Evolutionary conservation across 2,113 vertebrate genomes (phyloP).

Genomic region (Nothoprocta perdicaria): DNA sequence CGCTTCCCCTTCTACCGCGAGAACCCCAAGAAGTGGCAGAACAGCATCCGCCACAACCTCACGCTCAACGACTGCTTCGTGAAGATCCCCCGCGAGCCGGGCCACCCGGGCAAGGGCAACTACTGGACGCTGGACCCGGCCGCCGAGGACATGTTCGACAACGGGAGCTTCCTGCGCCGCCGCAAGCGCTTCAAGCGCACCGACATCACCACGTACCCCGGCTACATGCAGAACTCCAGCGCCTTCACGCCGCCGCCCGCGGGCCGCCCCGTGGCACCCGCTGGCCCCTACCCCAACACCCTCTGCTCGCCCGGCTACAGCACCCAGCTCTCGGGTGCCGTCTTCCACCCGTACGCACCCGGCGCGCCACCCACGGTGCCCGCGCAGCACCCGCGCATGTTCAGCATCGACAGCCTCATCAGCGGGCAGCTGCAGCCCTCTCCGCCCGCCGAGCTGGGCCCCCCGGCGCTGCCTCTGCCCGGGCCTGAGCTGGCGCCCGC

Average conservation of each 20-base stretch:
- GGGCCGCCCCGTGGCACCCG: slow-evolving; percentile 46
- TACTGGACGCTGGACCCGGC: slow-evolving; percentile 95
- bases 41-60: slow-evolving; percentile 95
- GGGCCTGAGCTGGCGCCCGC: slow-evolving; percentile 77
- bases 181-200: slow-evolving; percentile 95
- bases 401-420: slow-evolving; percentile 94
- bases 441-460: slow-evolving; percentile 72
- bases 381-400: slow-evolving; percentile 81
- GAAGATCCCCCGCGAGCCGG: slow-evolving; percentile 93
- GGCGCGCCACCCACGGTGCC: slow-evolving; percentile 58
- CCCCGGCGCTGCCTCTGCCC: slow-evolving; percentile 76
- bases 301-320: slow-evolving; percentile 36
- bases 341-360: slow-evolving; percentile 38
- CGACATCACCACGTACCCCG: slow-evolving; percentile 89
- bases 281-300: slow-evolving; percentile 40
- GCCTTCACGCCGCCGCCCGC: slow-evolving; percentile 84
- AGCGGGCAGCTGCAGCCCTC: slow-evolving; percentile 86
- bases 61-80: slow-evolving; percentile 98
- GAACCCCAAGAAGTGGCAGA: slow-evolving; percentile 97
- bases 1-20: slow-evolving; percentile 97
- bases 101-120: slow-evolving; percentile 94
- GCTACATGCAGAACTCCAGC: slow-evolving; percentile 89
- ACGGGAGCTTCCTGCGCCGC: slow-evolving; percentile 91
- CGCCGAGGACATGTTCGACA: slow-evolving; percentile 96
- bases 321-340: slow-evolving; percentile 38